Conservation (phyloP, 2,888 invertebrate genomes). For the Deladenus siricidicola region DNA sequence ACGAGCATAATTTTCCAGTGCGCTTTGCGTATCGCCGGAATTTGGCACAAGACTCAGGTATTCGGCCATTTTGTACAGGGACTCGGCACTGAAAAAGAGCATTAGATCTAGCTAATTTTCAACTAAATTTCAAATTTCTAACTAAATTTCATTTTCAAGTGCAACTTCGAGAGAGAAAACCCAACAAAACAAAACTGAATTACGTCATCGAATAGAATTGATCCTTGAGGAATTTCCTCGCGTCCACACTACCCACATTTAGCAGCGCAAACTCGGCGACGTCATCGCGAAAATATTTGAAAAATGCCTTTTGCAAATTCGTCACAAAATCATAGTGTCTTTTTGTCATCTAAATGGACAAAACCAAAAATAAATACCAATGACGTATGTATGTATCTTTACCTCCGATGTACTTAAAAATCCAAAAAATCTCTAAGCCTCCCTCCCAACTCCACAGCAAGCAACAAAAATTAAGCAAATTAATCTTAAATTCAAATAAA, state of each 20-base stretch:
- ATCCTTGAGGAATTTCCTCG: constrained; percentile 62
- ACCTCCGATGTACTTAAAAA: no score
- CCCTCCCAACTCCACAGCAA: no score
- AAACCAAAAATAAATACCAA: background rate
- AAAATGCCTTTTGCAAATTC: constrained; percentile 84
- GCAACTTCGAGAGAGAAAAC: background rate
- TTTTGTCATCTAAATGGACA: constrained; percentile 65
- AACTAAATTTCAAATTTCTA: background rate
- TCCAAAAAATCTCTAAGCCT: no score
- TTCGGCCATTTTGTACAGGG: constrained; percentile 74
- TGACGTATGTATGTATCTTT: no score
- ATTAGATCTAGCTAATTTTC: background rate
- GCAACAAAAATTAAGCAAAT: no score
- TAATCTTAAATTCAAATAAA: no score
- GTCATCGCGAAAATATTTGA: constrained; percentile 59
- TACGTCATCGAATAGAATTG: constrained; percentile 62
- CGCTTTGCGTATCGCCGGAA: constrained; percentile 61
- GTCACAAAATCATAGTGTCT: constrained; percentile 86
- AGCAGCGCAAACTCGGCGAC: constrained; percentile 76
- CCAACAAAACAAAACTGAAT: background rate
- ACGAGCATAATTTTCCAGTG: constrained; percentile 24
- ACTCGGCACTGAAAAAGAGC: constrained; percentile 63
- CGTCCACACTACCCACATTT: constrained; percentile 91
- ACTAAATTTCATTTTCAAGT: background rate
- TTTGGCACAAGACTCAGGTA: constrained; percentile 78